A percentile compares a stretch with the other conserved stretches of the same genome.
Conservation (phyloP, 1,140 invertebrate genomes). For the Sinella curviseta region DNA sequence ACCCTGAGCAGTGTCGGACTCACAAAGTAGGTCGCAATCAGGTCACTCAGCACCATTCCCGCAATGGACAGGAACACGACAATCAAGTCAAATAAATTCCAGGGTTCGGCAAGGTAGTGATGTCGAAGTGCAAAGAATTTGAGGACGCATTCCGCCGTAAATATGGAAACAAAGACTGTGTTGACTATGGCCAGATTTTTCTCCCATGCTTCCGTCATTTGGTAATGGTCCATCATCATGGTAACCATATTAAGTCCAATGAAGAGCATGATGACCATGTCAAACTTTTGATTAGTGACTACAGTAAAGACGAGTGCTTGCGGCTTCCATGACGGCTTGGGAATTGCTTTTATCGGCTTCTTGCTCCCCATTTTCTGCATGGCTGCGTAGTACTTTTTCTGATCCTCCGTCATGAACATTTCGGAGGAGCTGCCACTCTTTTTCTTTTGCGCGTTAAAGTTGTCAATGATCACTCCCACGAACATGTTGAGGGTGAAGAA, state of each 20-base stretch:
- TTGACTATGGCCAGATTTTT: conserved; percentile 86
- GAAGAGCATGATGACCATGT: conserved; percentile 99
- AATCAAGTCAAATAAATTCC: conserved; percentile 99
- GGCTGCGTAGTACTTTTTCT: conserved; percentile 99
- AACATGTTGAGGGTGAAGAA: conserved; percentile 98
- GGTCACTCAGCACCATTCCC: conserved; percentile 92
- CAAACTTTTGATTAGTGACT: conserved; percentile 97
- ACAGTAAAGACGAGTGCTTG: conserved; percentile 96
- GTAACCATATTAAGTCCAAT: conserved; percentile 90
- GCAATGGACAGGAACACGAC: conserved; percentile 63
- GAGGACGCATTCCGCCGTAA: conserved; percentile 88
- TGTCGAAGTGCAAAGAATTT: conserved; percentile 62
- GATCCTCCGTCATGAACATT: conserved; percentile 99
- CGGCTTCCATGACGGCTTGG: conserved; percentile 90
- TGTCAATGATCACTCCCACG: conserved; percentile 97
- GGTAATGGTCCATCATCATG: conserved; percentile 86
- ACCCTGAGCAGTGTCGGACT: conserved; percentile 95
- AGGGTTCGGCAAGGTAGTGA: conserved; percentile 97
- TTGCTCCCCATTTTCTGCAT: conserved; percentile 99
- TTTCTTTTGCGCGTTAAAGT: conserved; percentile 99
- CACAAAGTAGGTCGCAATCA: conserved; percentile 96
- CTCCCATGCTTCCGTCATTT: conserved; percentile 73
- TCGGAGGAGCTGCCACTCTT: conserved; percentile 96
- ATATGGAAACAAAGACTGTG: conserved; percentile 97
- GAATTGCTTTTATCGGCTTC: conserved; percentile 95